phyloP scores from a whole-genome alignment of 2,797 vertebrate genomes.

The Percopsis omiscomaycus region DNA sequence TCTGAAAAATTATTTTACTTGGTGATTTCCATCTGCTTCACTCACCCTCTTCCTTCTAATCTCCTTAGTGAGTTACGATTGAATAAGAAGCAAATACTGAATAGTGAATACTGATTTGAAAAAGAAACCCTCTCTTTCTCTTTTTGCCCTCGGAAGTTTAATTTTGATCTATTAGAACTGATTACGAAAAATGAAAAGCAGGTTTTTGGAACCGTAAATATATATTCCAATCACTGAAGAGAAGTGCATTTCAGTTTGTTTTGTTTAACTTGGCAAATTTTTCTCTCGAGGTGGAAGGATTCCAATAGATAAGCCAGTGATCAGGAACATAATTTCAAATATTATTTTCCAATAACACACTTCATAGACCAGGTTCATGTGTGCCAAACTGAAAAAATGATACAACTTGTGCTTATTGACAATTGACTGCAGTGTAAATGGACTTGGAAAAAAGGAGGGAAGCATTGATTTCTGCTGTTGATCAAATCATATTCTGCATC shows the following conservation, averaged over 20 bases:
- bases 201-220: conserved; percentile 80
- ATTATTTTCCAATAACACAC: conserved; percentile 81
- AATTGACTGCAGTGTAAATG: conserved; percentile 29
- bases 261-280: conserved; percentile 76
- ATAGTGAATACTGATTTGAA: conserved; percentile 45
- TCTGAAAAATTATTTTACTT: background rate
- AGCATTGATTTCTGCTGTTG: conserved; percentile 6
- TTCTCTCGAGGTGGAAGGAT: conserved; percentile 76
- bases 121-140: conserved; percentile 55
- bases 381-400: conserved; percentile 62
- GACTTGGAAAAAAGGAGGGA: conserved; percentile 39
- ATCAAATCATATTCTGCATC: conserved; percentile 25
- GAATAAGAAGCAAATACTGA: conserved; percentile 33
- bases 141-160: conserved; percentile 73
- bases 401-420: conserved; percentile 52
- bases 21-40: conserved; percentile 1
- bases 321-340: conserved; percentile 85
- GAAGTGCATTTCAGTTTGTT: conserved; percentile 77
- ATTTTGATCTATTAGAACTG: conserved; percentile 78
- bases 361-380: conserved; percentile 64
- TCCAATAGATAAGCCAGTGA: conserved; percentile 83
- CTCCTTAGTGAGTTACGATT: background rate
- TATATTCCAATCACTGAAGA: conserved; percentile 73
- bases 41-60: conserved; percentile 1
- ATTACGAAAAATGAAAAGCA: conserved; percentile 76